phyloP scores from a whole-genome alignment of 2,113 vertebrate species.

The Suncus etruscus region DNA sequence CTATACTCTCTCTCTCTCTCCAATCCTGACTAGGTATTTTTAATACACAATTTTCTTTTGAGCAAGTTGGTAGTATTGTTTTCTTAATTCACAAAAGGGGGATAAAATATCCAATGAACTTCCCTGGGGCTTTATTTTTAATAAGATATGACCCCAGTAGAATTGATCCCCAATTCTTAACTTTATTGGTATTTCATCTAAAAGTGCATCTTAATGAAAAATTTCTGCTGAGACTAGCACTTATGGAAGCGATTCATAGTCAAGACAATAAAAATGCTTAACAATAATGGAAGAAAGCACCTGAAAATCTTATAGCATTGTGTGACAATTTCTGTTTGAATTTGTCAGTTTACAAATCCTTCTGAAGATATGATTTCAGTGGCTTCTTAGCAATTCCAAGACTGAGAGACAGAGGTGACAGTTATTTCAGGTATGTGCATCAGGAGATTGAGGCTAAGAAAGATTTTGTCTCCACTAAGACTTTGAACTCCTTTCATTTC shows the following conservation, averaged over 20 bases:
- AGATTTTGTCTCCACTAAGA: not conserved
- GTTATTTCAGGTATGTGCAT: not conserved
- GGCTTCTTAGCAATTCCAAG: not conserved
- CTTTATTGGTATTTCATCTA: not conserved
- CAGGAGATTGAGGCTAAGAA: not conserved
- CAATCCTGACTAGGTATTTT: not conserved
- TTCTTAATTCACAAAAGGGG: not conserved
- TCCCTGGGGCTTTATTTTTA: not conserved
- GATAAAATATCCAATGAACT: not conserved
- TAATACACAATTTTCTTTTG: not conserved
- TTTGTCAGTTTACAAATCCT: not conserved
- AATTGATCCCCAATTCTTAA: not conserved
- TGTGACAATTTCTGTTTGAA: not conserved
- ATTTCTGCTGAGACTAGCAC: not conserved
- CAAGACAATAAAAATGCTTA: constrained; percentile 40
- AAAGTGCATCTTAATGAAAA: not conserved
- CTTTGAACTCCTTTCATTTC: not conserved
- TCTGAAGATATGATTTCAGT: not conserved
- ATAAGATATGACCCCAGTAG: not conserved
- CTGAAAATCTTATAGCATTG: not conserved
- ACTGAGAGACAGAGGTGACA: not conserved
- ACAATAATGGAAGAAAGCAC: not conserved
- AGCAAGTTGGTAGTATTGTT: not conserved
- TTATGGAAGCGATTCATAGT: not conserved
- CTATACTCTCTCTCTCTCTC: not conserved